Evolutionary conservation across 2,113 vertebrate species (phyloP).

Genomic region (Semnornis frantzii): DNA sequence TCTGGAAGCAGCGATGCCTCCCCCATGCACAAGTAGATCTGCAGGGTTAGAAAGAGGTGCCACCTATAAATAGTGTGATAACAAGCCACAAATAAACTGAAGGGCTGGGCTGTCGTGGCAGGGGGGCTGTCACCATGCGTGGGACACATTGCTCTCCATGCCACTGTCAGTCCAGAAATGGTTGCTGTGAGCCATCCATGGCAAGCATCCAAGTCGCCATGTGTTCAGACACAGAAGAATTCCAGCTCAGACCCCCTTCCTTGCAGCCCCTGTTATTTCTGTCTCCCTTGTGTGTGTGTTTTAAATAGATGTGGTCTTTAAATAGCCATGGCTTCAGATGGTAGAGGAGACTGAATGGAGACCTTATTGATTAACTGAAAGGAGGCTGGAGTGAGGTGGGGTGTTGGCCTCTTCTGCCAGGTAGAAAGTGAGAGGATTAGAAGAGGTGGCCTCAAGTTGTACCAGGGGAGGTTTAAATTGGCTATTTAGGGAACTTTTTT

Average conservation of each 20-base stretch:
- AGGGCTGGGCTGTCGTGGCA: not conserved
- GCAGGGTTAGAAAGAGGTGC: not conserved
- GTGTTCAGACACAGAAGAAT: not conserved
- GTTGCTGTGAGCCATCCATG: not conserved
- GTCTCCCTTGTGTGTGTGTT: not conserved
- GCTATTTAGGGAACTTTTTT: too few species aligned
- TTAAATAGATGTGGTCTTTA: slow-evolving; percentile 26
- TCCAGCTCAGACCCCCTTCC: not conserved
- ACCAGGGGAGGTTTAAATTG: too few species aligned
- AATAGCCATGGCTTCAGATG: not conserved
- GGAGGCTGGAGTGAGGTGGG: too few species aligned
- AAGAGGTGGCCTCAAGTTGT: too few species aligned
- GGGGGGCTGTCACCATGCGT: not conserved
- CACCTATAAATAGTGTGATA: not conserved
- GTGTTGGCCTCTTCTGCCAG: too few species aligned
- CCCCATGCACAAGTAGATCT: not conserved
- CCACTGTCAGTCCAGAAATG: not conserved
- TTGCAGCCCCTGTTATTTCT: slow-evolving; percentile 9
- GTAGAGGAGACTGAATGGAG: too few species aligned
- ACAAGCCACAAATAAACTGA: not conserved
- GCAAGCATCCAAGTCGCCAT: not conserved
- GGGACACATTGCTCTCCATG: not conserved
- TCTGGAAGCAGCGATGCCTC: not conserved
- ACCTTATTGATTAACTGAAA: too few species aligned
- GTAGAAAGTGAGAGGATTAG: too few species aligned